Evolutionary conservation across 2,888 invertebrate genomes (phyloP).

Genomic region (Brachyptera putata): DNA sequence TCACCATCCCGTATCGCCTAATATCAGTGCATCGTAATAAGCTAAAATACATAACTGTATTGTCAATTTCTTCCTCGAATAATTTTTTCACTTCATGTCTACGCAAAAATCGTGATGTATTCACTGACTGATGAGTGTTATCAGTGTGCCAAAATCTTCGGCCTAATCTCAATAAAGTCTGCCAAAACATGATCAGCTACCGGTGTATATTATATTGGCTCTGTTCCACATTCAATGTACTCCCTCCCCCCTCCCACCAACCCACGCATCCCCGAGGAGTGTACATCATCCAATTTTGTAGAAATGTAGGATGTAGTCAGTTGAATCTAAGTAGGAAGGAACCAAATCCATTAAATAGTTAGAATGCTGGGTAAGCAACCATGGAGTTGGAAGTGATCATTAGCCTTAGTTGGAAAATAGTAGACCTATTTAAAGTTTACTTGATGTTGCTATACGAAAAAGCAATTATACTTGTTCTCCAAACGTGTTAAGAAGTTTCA

Average conservation of each 20-base stretch:
- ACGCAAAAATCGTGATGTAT: no score
- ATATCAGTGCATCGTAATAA: no score
- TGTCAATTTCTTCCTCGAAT: no score
- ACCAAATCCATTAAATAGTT: slow-evolving; percentile 20
- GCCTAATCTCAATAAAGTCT: slow-evolving; percentile 1
- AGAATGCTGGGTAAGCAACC: slow-evolving; percentile 17
- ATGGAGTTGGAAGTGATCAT: slow-evolving; percentile 19
- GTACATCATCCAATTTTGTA: slow-evolving; percentile 7
- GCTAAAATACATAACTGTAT: no score
- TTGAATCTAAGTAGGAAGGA: neutral
- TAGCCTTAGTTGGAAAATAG: slow-evolving; percentile 2
- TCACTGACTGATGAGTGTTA: no score
- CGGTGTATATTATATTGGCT: neutral
- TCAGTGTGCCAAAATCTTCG: neutral
- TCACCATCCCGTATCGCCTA: no score
- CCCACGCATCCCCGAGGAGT: neutral
- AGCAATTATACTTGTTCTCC: slow-evolving; percentile 11
- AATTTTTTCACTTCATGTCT: no score
- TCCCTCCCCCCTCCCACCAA: neutral
- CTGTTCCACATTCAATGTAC: neutral
- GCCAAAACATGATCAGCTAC: slow-evolving; percentile 15
- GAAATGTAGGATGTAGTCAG: slow-evolving; percentile 2
- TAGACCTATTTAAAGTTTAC: slow-evolving; percentile 7
- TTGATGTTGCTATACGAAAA: slow-evolving; percentile 13
- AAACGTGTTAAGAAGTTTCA: neutral